Evolutionary conservation across 2,888 invertebrate species (phyloP), one percentile per base, ranked within the genome.

Genomic region (Halocaridina rubra): DNA sequence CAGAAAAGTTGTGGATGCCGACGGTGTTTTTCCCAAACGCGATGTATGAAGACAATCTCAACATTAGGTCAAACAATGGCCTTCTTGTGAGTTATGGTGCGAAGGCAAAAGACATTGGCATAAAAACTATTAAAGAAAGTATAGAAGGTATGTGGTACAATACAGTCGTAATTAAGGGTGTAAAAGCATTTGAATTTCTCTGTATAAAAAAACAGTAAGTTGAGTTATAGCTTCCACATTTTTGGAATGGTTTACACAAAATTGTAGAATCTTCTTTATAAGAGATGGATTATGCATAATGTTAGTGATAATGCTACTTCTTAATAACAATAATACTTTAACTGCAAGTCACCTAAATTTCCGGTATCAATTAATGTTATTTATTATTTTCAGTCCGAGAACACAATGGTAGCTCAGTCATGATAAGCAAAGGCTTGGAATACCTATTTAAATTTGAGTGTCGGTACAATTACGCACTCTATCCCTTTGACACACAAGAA

Each of bases 401-500:
- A 1, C 69, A 84, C 46, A 57, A 29, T 5, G 84, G 84, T 0
- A 46, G 19, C 3, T 72, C 78, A 7, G 84, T 79, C 0, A 39
- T 29, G 8, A 79, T 79, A 30, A 78, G 39, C 59, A 57, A 57
- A 22, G 61, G 19, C 13, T 53, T 78, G 16, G 39, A 78, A 30
- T 84, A 84, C 53, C 61, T 84, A 2, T 84, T 71, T 64, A 64
- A 71, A 10, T 79, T 84, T 19, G 30, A 32, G 3, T 84, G 84
- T 22, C 27, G 29, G 2, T 78, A 78, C 29, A 64, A 84, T 53
- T 67, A 78, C 74, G 61, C 78, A 57, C 27, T 33, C 22, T 84
- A 53, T 24, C 84, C 84, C 46, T 84, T 84, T 30, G 84, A 84
- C 24, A 74, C 72, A 0, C 84, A 84, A 64, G 74, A 71, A 24